phyloP scores from a whole-genome alignment of 1,140 invertebrate genomes.

The Ridgeia piscesae region DNA sequence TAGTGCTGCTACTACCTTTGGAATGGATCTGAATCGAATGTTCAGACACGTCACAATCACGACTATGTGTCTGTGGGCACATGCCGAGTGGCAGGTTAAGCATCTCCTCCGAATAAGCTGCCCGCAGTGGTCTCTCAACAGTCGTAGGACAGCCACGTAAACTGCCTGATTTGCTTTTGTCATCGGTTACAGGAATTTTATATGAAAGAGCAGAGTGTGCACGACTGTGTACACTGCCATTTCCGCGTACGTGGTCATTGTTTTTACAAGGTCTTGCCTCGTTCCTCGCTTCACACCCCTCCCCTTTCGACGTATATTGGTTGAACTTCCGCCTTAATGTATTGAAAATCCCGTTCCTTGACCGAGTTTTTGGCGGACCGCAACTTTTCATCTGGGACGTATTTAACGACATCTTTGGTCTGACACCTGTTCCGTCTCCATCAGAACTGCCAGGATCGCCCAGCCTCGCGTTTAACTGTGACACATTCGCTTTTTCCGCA shows the following conservation, averaged over 20 bases:
- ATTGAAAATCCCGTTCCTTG: conserved; percentile 8
- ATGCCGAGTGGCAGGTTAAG: not conserved
- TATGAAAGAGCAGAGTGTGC: not conserved
- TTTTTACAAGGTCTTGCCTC: not conserved
- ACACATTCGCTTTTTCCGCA: not conserved
- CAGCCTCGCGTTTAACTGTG: not conserved
- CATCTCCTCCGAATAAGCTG: conserved; percentile 24
- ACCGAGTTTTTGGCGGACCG: not conserved
- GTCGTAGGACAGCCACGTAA: not conserved
- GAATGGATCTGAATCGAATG: not conserved
- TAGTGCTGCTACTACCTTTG: conserved; percentile 7
- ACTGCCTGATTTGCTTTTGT: conserved; percentile 12
- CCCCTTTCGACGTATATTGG: not conserved
- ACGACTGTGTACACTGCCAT: not conserved
- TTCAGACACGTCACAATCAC: conserved; percentile 15
- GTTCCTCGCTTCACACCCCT: not conserved
- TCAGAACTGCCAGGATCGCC: not conserved
- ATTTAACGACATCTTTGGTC: not conserved
- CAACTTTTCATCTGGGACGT: conserved; percentile 6
- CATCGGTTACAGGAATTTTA: conserved; percentile 9
- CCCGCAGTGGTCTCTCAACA: conserved; percentile 21
- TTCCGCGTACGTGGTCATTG: not conserved
- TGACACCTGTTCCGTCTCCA: not conserved
- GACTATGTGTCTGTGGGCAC: not conserved
- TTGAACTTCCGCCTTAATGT: not conserved